A percentile compares a stretch with the other conserved stretches of the same genome.
These are phyloP conservation scores for Reinhardtius hippoglossoides DNA, from an alignment of 2,113 vertebrate genomes.

Conservation along the genomic window DNA sequence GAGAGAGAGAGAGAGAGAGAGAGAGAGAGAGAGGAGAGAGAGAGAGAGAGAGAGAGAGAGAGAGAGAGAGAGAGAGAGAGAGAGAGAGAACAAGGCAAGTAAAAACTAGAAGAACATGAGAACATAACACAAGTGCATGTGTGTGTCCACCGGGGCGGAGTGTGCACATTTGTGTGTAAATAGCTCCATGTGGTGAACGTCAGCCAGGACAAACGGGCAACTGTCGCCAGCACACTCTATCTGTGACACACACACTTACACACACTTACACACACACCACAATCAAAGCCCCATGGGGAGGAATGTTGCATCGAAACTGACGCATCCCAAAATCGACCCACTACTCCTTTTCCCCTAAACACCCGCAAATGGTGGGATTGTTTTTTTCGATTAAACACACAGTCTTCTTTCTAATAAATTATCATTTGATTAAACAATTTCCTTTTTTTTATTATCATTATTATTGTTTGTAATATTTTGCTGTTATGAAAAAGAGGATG, in stretches of 20 bases:
- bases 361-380: slow-evolving; percentile 23
- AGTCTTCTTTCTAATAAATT: slow-evolving; percentile 10
- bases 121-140: slow-evolving; percentile 47
- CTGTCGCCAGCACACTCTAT: too few relatives aligned
- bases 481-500: background rate
- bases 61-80: slow-evolving; percentile 22
- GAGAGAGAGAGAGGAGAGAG: too few relatives aligned
- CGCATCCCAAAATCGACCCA: background rate
- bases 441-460: too few relatives aligned
- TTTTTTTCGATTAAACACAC: slow-evolving; percentile 10
- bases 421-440: background rate
- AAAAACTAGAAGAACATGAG: slow-evolving; percentile 57
- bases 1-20: too few relatives aligned
- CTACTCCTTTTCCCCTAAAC: slow-evolving; percentile 46
- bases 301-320: slow-evolving; percentile 2
- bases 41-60: slow-evolving; percentile 17
- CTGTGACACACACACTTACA: too few relatives aligned
- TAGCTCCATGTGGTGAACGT: slow-evolving; percentile 78
- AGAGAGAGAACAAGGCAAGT: slow-evolving; percentile 44
- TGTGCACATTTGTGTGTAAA: slow-evolving; percentile 68
- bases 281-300: slow-evolving; percentile 47
- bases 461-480: background rate
- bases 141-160: slow-evolving; percentile 64
- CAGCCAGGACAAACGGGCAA: slow-evolving; percentile 12
- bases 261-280: slow-evolving; percentile 5